These are phyloP conservation scores for Vimba vimba DNA, from an alignment of 2,113 vertebrate genomes.

Conservation along the genomic window DNA sequence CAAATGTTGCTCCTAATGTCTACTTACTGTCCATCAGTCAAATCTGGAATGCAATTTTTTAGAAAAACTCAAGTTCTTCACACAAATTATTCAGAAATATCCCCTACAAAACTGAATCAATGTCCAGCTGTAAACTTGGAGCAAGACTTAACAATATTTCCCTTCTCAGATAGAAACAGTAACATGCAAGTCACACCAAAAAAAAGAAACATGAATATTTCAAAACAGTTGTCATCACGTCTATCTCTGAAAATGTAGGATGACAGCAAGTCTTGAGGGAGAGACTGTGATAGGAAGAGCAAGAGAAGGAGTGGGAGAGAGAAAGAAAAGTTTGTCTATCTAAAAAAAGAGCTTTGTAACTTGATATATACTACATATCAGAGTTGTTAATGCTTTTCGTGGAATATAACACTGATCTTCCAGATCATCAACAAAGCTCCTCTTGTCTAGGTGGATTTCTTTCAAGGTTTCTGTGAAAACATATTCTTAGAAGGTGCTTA, in stretches of 20 bases:
- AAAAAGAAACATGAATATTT: constrained; percentile 37
- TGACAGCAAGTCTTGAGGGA: constrained; percentile 51
- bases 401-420: constrained; percentile 2
- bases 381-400: constrained; percentile 37
- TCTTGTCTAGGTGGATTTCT: not conserved
- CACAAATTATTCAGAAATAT: not conserved
- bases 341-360: constrained; percentile 33
- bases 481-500: not conserved
- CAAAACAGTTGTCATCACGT: constrained; percentile 45
- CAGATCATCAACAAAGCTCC: constrained; percentile 16
- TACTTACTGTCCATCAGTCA: not conserved
- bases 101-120: not conserved
- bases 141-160: constrained; percentile 3
- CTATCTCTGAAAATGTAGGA: constrained; percentile 42
- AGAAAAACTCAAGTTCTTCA: not conserved
- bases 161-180: constrained; percentile 14
- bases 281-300: constrained; percentile 19
- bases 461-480: not conserved
- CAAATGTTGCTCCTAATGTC: not conserved
- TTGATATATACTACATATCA: constrained; percentile 35
- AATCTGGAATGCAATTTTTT: not conserved
- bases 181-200: constrained; percentile 45
- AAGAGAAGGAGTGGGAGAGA: constrained; percentile 1
- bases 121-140: not conserved
- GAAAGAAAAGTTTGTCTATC: constrained; percentile 44